phyloP scores from a whole-genome alignment of 1,140 invertebrate species.

The Saccostrea cuccullata region DNA sequence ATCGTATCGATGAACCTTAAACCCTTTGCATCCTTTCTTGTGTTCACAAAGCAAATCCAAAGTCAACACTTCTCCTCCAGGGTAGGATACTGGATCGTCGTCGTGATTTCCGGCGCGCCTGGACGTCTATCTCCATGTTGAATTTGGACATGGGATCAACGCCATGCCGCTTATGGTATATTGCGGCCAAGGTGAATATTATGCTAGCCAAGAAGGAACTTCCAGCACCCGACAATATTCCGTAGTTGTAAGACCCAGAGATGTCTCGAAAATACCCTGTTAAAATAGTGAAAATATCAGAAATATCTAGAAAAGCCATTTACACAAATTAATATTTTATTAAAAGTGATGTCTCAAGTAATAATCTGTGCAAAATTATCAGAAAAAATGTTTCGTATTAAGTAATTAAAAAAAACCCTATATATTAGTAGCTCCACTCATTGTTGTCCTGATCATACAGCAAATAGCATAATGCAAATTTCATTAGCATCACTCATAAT shows the following conservation, averaged over 20 bases:
- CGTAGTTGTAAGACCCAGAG: constrained; percentile 6
- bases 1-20: too few relatives aligned
- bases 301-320: too few relatives aligned
- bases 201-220: neutral
- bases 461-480: too few relatives aligned
- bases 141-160: neutral
- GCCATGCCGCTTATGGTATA: neutral
- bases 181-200: neutral
- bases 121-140: constrained; percentile 2
- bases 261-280: constrained; percentile 29
- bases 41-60: neutral
- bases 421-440: too few relatives aligned
- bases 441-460: too few relatives aligned
- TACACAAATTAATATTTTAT: too few relatives aligned
- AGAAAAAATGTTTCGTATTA: too few relatives aligned
- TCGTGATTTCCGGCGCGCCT: neutral
- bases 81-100: constrained; percentile 4
- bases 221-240: neutral
- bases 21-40: too few relatives aligned
- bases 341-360: too few relatives aligned
- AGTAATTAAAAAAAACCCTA: too few relatives aligned
- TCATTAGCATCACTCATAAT: too few relatives aligned
- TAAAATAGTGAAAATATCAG: neutral
- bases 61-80: constrained; percentile 4
- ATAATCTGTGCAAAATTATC: too few relatives aligned